Evolutionary conservation across 2,797 vertebrate species (phyloP), one percentile per base, ranked within the genome.

Genomic region (Cichlasoma orientale): DNA sequence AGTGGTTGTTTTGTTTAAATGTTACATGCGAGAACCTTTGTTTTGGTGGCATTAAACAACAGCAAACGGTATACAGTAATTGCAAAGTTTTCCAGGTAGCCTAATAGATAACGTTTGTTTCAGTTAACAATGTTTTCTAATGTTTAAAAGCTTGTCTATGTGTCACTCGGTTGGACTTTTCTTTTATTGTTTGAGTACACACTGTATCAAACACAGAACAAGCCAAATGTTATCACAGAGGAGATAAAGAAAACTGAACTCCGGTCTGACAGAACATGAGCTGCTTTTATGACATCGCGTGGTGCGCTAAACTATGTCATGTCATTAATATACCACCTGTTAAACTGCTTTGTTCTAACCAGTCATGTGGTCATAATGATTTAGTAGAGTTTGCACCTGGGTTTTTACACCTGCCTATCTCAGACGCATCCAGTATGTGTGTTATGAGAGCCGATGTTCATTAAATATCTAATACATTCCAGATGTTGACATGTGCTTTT

Each of bases 241-340:
- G 59, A 84, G 84, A 90, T 86, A 86, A 90, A 75, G 75, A 58
- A 55, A 76, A 69, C 21, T 82, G 90, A 86, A 87, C 84, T 80
- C 54, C 1, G 23, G 29, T 70, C 75, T 52, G 31, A 50, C 9
- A 54, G 52, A 73, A 50, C 19, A 23, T 7, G 6, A 81, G 74
- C 44, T 1, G 2, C 0, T 0, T 89, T 88, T 85, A 88, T 75
- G 69, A 71, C 23, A 1, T 21, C 18, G 23, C 10, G 41, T 14
- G 33, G 29, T 50, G 27, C 18, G 10, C 3, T 50, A 19, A 59
- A 74, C 19, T 12, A 23, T 59, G 27, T 13, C 44, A 31, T 4
- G 0, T 68, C 18, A 68, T 52, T 68, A 68, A 52, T 68, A 31
- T 9, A 50, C 63, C 44, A 14, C 25, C 23, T 41, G 23, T 50